Evolutionary conservation across 2,797 vertebrate species (phyloP).

Genomic region (Sebastes elongatus): DNA sequence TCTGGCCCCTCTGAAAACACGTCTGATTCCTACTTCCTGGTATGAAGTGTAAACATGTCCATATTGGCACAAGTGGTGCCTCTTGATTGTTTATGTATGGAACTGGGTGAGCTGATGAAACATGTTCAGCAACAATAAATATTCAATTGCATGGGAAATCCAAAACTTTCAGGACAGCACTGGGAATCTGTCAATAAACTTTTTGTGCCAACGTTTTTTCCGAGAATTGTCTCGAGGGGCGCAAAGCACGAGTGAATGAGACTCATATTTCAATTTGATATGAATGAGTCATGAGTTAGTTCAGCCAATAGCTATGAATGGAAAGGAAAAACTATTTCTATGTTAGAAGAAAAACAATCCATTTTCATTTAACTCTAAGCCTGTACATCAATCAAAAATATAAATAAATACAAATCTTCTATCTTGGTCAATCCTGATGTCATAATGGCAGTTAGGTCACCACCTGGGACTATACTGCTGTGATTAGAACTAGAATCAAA

Average conservation of each 20-base stretch:
- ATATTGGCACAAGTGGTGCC: not conserved
- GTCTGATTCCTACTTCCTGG: slow-evolving; percentile 15
- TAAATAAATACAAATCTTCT: not conserved
- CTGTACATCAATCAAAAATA: not conserved
- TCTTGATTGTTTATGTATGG: slow-evolving; percentile 30
- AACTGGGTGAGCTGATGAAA: slow-evolving; percentile 6
- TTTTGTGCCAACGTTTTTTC: not conserved
- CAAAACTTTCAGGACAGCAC: not conserved
- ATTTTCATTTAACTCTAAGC: not conserved
- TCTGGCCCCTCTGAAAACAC: not conserved
- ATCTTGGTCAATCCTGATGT: not conserved
- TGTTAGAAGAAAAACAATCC: not conserved
- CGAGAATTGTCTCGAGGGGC: not conserved
- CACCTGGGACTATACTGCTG: not conserved
- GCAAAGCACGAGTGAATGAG: not conserved
- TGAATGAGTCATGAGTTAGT: not conserved
- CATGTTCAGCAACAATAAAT: slow-evolving; percentile 17
- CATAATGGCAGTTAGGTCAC: not conserved
- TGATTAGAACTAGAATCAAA: not conserved
- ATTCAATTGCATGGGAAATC: not conserved
- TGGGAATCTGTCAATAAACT: not conserved
- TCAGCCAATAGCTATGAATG: not conserved
- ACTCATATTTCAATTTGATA: not conserved
- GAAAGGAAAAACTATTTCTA: not conserved
- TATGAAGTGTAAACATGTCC: slow-evolving; percentile 6